Evolutionary conservation across 2,113 vertebrate species (phyloP).

Genomic region (Odocoileus virginianus): DNA sequence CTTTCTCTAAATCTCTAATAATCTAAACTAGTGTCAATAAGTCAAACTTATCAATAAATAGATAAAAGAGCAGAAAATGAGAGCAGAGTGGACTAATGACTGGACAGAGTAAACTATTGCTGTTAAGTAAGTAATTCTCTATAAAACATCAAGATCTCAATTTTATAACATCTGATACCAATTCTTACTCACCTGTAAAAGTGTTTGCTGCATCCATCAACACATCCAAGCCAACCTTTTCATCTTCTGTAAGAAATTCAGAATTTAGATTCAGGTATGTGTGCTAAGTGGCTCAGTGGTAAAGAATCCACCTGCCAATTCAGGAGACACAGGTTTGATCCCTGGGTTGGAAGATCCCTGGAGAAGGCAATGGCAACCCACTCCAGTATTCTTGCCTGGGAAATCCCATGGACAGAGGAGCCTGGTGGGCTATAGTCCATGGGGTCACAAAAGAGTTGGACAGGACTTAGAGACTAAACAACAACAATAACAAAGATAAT

Average conservation of each 20-base stretch:
- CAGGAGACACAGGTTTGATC: not conserved
- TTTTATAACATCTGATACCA: not conserved
- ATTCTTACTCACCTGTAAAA: slow-evolving; percentile 16
- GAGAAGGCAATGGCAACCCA: not conserved
- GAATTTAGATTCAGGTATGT: not conserved
- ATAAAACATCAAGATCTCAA: not conserved
- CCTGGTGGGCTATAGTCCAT: not conserved
- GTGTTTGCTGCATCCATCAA: slow-evolving; percentile 9
- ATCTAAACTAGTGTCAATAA: not conserved
- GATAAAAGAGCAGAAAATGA: not conserved
- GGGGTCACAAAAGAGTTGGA: not conserved
- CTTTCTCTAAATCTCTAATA: not conserved
- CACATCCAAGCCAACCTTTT: not conserved
- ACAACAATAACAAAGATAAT: not conserved
- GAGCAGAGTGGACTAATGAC: not conserved
- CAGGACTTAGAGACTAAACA: not conserved
- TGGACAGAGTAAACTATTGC: not conserved
- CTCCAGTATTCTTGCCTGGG: not conserved
- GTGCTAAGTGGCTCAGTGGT: not conserved
- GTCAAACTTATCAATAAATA: not conserved
- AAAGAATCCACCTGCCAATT: not conserved
- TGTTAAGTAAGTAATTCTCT: not conserved
- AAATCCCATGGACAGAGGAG: not conserved
- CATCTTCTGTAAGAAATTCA: slow-evolving; percentile 33
- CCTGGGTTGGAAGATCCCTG: not conserved